Conservation (phyloP, 2,888 invertebrate genomes). For the Eudemis profundana region DNA sequence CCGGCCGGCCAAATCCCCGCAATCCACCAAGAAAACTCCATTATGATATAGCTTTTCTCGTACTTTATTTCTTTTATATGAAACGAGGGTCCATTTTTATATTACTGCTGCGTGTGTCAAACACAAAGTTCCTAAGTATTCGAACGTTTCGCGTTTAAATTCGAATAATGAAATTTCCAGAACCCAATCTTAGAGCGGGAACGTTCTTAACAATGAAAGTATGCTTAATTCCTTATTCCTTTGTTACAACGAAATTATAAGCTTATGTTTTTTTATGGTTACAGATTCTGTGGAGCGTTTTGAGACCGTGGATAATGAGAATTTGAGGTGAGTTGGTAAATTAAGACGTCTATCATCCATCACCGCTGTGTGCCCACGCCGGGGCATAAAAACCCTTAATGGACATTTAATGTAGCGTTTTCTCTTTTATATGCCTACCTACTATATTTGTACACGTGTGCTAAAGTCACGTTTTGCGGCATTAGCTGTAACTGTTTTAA, state of each 20-base stretch:
- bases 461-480: background rate
- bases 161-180: conserved; percentile 26
- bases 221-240: conserved; percentile 31
- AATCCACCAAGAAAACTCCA: conserved; percentile 39
- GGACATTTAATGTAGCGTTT: conserved; percentile 61
- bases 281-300: conserved; percentile 61
- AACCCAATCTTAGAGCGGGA: conserved; percentile 1
- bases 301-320: conserved; percentile 56
- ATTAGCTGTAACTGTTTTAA: conserved; percentile 1
- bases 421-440: conserved; percentile 42
- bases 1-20: conserved; percentile 35
- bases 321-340: conserved; percentile 73
- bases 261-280: conserved; percentile 55
- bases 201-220: conserved; percentile 30
- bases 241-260: conserved; percentile 41
- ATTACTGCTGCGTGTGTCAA: conserved; percentile 36
- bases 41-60: conserved; percentile 40
- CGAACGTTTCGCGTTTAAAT: conserved; percentile 24
- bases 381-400: conserved; percentile 53
- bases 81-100: conserved; percentile 31
- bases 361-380: conserved; percentile 43
- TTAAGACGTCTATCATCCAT: conserved; percentile 53
- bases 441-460: conserved; percentile 31
- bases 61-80: conserved; percentile 35
- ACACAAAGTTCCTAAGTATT: conserved; percentile 26